Percentiles rank a stretch among this genome's conserved stretches.
These are phyloP conservation scores for Babyrousa celebensis DNA, from an alignment of 2,797 vertebrate genomes.

Conservation along the genomic window DNA sequence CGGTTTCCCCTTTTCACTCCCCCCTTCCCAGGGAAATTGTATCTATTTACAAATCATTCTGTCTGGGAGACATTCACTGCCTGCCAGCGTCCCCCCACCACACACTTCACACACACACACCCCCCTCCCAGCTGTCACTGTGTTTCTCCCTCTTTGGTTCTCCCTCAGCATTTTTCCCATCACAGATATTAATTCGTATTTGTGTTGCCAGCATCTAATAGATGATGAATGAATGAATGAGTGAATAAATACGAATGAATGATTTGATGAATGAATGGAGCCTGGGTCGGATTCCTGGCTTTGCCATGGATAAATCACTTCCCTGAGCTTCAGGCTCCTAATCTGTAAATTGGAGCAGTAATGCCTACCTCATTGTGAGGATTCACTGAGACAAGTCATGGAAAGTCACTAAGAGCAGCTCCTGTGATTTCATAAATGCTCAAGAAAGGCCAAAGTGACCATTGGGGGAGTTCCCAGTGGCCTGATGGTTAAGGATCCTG, in stretches of 20 bases:
- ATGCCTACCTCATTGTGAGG: background rate
- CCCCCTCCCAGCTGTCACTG: conserved; percentile 68
- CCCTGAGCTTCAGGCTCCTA: background rate
- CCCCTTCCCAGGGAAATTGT: background rate
- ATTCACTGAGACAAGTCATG: background rate
- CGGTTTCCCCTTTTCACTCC: background rate
- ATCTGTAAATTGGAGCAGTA: background rate
- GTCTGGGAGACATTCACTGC: conserved; percentile 68
- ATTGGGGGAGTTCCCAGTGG: too few relatives aligned
- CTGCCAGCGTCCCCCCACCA: conserved; percentile 11
- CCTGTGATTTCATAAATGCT: background rate
- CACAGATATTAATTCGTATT: conserved; percentile 71
- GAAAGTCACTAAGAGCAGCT: background rate
- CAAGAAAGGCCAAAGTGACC: conserved; percentile 17
- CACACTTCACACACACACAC: conserved; percentile 9
- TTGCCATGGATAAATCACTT: background rate
- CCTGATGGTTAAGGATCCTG: too few relatives aligned
- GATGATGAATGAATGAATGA: conserved; percentile 23
- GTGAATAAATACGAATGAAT: conserved; percentile 61
- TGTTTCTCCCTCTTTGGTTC: conserved; percentile 63
- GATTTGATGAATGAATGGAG: background rate
- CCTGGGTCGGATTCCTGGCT: conserved; percentile 36
- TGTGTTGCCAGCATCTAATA: conserved; percentile 44
- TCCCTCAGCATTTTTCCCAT: conserved; percentile 34
- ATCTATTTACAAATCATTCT: conserved; percentile 70